Percentiles rank a stretch among this genome's conserved stretches.
Conservation (phyloP, 2,113 vertebrate genomes). For the Rhizomys pruinosus region DNA sequence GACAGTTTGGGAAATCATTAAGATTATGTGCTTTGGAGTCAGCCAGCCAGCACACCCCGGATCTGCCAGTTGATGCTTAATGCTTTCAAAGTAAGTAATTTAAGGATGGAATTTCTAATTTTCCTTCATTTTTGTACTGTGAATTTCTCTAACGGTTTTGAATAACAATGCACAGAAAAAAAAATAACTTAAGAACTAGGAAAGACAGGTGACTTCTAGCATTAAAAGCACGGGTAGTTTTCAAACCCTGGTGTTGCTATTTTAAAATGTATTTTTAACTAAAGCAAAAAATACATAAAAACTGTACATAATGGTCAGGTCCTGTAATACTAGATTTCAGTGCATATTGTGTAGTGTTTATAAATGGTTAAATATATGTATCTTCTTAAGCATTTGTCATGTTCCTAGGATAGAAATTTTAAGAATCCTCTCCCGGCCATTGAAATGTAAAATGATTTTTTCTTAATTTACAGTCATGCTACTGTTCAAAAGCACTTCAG, state of each 20-base stretch:
- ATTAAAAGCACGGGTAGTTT: background rate
- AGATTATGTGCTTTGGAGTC: background rate
- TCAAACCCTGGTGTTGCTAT: background rate
- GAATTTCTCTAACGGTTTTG: background rate
- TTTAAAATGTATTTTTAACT: background rate
- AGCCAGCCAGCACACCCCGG: background rate
- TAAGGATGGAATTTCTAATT: background rate
- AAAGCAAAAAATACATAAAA: background rate
- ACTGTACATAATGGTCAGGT: background rate
- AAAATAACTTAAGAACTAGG: background rate
- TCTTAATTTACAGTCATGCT: too few relatives aligned
- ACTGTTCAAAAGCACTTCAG: too few relatives aligned
- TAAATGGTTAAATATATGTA: background rate
- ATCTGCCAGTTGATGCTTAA: background rate
- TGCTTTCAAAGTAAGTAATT: background rate
- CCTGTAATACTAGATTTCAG: background rate
- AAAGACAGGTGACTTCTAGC: background rate
- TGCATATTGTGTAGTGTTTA: background rate
- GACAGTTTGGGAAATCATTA: conserved; percentile 8
- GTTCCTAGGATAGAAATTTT: background rate
- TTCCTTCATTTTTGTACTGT: background rate
- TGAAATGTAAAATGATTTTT: background rate
- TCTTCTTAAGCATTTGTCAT: background rate
- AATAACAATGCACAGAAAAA: background rate
- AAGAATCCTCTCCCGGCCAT: background rate